Percentiles rank a stretch among this genome's conserved stretches.
phyloP scores from a whole-genome alignment of 1,140 invertebrate species.

The Hyles euphorbiae region DNA sequence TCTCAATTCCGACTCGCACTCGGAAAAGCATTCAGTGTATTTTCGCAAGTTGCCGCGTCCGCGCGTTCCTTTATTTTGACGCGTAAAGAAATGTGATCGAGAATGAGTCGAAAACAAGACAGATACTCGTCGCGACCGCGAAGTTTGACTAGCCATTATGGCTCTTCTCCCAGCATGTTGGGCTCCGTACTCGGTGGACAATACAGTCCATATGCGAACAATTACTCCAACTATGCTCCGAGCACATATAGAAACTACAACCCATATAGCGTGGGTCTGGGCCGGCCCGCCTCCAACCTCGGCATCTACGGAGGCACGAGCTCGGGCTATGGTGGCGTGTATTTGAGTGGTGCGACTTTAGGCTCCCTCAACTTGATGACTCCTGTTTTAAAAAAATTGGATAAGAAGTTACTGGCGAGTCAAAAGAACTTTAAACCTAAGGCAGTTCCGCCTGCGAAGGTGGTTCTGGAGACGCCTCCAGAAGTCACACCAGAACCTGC shows the following conservation, averaged over 20 bases:
- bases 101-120: constrained; percentile 66
- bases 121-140: constrained; percentile 56
- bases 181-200: constrained; percentile 52
- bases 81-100: constrained; percentile 42
- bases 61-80: constrained; percentile 30
- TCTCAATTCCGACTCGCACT: constrained; percentile 58
- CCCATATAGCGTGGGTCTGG: constrained; percentile 59
- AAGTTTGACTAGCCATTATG: constrained; percentile 56
- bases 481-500: constrained; percentile 9
- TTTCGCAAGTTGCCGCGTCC: constrained; percentile 45
- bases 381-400: constrained; percentile 74
- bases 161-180: constrained; percentile 59
- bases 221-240: constrained; percentile 57
- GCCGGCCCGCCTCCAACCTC: constrained; percentile 46
- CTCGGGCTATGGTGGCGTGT: constrained; percentile 79
- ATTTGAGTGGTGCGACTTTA: constrained; percentile 70
- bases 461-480: constrained; percentile 27
- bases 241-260: constrained; percentile 72
- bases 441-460: constrained; percentile 48
- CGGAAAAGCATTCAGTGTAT: constrained; percentile 58
- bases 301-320: constrained; percentile 79
- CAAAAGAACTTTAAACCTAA: constrained; percentile 68
- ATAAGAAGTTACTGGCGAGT: constrained; percentile 61
- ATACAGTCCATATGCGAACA: constrained; percentile 51
- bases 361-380: constrained; percentile 74